These are phyloP conservation scores for Tachysurus vachellii DNA, from an alignment of 2,113 vertebrate genomes.

Conservation along the genomic window DNA sequence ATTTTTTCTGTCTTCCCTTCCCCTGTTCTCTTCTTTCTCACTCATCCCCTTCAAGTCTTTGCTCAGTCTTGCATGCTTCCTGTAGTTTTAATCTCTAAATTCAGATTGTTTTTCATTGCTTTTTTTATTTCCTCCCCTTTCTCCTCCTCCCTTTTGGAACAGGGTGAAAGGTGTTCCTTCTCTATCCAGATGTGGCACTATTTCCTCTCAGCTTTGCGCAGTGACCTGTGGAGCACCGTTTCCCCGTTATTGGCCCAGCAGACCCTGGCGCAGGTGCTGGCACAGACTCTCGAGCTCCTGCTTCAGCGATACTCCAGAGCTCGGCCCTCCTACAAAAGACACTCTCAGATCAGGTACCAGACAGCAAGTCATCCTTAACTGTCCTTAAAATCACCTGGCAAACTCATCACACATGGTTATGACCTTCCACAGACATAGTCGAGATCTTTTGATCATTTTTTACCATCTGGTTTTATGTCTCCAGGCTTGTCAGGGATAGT, in stretches of 20 bases:
- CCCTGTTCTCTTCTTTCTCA: conserved; percentile 2
- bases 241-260: conserved; percentile 79
- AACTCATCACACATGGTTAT: conserved; percentile 32
- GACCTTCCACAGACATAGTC: conserved; percentile 14
- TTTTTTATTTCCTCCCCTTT: conserved; percentile 52
- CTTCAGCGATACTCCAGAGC: conserved; percentile 84
- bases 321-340: conserved; percentile 84
- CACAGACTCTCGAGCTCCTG: conserved; percentile 81
- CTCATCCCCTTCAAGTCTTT: conserved; percentile 26
- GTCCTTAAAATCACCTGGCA: conserved; percentile 5
- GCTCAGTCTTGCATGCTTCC: conserved; percentile 51
- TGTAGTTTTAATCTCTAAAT: conserved; percentile 63
- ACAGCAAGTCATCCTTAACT: background rate
- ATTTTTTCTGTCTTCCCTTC: background rate
- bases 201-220: conserved; percentile 86
- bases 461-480: conserved; percentile 37
- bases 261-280: conserved; percentile 82
- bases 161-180: conserved; percentile 97
- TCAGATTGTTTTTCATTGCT: conserved; percentile 58
- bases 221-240: conserved; percentile 86
- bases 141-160: conserved; percentile 61
- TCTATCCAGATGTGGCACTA: conserved; percentile 98
- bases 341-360: conserved; percentile 88
- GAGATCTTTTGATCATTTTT: conserved; percentile 35
- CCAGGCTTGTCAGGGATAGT: conserved; percentile 6